These are phyloP conservation scores for Coregonus suidteri DNA, from an alignment of 2,797 vertebrate genomes.

Conservation along the genomic window DNA sequence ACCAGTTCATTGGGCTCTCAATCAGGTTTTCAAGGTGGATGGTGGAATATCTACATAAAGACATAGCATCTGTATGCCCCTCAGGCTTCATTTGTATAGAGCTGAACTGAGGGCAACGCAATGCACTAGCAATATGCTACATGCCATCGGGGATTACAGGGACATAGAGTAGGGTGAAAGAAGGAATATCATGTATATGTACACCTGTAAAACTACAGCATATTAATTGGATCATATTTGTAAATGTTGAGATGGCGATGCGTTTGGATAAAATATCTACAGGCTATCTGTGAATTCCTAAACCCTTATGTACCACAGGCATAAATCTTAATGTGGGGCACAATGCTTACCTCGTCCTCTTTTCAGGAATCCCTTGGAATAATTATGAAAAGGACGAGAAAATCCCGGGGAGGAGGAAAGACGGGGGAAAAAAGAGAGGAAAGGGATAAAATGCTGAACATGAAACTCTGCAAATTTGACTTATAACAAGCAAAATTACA, in stretches of 20 bases:
- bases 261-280: background rate
- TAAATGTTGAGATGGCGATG: background rate
- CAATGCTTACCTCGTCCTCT: conserved; percentile 6
- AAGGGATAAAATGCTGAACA: conserved; percentile 80
- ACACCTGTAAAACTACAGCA: background rate
- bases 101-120: conserved; percentile 30
- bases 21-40: conserved; percentile 83
- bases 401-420: conserved; percentile 28
- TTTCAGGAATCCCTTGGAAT: conserved; percentile 36
- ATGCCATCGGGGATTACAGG: conserved; percentile 65
- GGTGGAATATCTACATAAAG: conserved; percentile 84
- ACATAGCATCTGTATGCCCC: conserved; percentile 83
- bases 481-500: conserved; percentile 99
- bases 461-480: conserved; percentile 99
- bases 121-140: conserved; percentile 40
- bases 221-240: background rate
- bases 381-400: conserved; percentile 26
- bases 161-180: conserved; percentile 49
- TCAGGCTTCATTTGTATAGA: conserved; percentile 57
- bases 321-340: conserved; percentile 11
- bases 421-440: background rate
- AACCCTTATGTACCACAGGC: background rate
- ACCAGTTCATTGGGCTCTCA: conserved; percentile 89
- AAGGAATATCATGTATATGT: background rate
- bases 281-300: conserved; percentile 24